A percentile compares a stretch with the other conserved stretches of the same genome.
phyloP scores from a whole-genome alignment of 2,888 invertebrate species.

The Nymphalis urticae region DNA sequence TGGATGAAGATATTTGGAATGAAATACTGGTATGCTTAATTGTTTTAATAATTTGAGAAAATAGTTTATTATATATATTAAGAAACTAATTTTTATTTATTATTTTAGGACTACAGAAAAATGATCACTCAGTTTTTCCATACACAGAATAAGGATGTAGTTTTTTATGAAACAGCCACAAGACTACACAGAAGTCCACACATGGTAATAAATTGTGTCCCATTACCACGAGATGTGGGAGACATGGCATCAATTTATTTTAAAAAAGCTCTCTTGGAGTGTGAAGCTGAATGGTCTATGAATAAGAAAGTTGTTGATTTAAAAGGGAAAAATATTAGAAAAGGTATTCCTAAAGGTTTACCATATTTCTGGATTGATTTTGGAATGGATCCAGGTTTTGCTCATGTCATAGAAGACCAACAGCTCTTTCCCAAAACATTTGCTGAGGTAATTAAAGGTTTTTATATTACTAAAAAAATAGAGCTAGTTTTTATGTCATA shows the following conservation, averaged over 20 bases:
- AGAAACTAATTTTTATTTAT: conserved; percentile 13
- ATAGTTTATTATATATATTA: not conserved
- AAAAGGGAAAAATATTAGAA: conserved; percentile 86
- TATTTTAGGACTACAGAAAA: conserved; percentile 86
- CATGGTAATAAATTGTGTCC: conserved; percentile 93
- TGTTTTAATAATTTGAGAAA: not conserved
- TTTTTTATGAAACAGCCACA: conserved; percentile 95
- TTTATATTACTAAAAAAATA: not conserved
- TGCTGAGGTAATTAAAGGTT: conserved; percentile 85
- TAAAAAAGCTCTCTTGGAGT: conserved; percentile 98
- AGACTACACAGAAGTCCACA: conserved; percentile 89
- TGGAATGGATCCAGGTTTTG: conserved; percentile 94
- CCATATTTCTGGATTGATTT: conserved; percentile 98
- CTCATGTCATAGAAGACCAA: conserved; percentile 98
- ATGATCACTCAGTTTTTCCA: conserved; percentile 89
- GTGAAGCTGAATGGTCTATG: conserved; percentile 96
- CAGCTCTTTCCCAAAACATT: conserved; percentile 92
- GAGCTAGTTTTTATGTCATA: not conserved
- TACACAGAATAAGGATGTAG: conserved; percentile 87
- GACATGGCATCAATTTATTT: conserved; percentile 97
- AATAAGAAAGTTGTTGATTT: conserved; percentile 90
- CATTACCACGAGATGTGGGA: conserved; percentile 90
- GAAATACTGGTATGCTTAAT: conserved; percentile 86
- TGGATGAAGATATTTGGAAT: conserved; percentile 97
- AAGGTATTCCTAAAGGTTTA: conserved; percentile 94